A percentile compares a stretch with the other conserved stretches of the same genome.
Evolutionary conservation across 2,888 invertebrate species (phyloP).

Genomic region (Zaprionus bogoriensis): DNA sequence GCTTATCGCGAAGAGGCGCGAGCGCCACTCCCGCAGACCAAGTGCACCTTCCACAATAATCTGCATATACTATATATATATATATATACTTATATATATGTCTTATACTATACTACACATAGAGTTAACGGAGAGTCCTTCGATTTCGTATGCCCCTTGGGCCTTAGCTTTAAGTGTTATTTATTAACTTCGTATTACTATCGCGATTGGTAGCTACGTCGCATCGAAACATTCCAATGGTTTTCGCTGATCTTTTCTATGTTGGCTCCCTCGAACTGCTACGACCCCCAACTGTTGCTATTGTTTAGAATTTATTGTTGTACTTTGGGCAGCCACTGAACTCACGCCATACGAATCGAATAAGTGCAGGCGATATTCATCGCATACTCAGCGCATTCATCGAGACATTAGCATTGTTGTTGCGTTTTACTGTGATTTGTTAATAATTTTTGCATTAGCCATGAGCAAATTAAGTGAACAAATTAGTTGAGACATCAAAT

Average conservation of each 20-base stretch:
- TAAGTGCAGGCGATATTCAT: constrained; percentile 13
- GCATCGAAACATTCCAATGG: constrained; percentile 47
- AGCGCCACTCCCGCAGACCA: no score
- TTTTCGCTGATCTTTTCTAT: constrained; percentile 24
- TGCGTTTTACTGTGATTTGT: constrained; percentile 77
- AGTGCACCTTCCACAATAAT: no score
- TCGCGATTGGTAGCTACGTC: constrained; percentile 31
- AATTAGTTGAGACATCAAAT: constrained; percentile 21
- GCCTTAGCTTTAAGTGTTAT: constrained; percentile 57
- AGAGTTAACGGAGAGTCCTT: constrained; percentile 4
- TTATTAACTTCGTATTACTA: no score
- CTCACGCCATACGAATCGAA: constrained; percentile 41
- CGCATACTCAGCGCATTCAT: constrained; percentile 12
- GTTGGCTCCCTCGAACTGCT: not conserved
- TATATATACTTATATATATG: no score
- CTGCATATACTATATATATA: no score
- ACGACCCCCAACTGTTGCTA: not conserved
- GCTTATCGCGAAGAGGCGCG: no score
- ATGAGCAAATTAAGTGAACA: constrained; percentile 27
- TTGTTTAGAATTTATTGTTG: not conserved
- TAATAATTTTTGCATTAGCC: constrained; percentile 66
- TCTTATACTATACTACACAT: no score
- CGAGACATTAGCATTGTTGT: constrained; percentile 59
- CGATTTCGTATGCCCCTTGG: not conserved
- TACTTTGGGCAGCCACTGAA: constrained; percentile 18